phyloP scores from a whole-genome alignment of 2,888 invertebrate genomes.

The Labia minor region DNA sequence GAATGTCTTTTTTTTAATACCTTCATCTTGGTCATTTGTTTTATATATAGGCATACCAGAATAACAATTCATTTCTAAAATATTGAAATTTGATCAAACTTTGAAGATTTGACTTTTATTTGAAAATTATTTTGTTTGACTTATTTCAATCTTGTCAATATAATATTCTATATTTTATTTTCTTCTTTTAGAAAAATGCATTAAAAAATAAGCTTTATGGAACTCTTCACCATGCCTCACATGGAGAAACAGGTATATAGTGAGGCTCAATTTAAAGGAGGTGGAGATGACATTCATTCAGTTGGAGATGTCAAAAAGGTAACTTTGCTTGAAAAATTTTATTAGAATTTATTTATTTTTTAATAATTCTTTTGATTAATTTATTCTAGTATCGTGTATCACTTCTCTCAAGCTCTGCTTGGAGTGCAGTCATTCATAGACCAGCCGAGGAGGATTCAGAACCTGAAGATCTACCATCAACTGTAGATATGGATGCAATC shows the following conservation, averaged over 20 bases:
- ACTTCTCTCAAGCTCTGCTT: constrained; percentile 31
- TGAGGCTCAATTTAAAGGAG: constrained; percentile 26
- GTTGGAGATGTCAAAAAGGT: constrained; percentile 27
- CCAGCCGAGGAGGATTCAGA: constrained; percentile 43
- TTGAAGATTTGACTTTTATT: too few relatives aligned
- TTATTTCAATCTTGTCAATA: too few relatives aligned
- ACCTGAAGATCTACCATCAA: constrained; percentile 51
- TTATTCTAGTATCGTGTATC: constrained; percentile 23
- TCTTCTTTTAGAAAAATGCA: constrained; percentile 23
- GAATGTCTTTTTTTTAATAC: too few relatives aligned
- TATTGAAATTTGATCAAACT: too few relatives aligned
- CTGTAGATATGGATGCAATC: constrained; percentile 55
- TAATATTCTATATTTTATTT: constrained; percentile 4
- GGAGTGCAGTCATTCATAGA: constrained; percentile 34
- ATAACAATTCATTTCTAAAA: too few relatives aligned
- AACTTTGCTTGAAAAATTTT: background rate
- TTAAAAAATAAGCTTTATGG: constrained; percentile 29
- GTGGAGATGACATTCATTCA: constrained; percentile 24
- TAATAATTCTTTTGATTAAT: background rate
- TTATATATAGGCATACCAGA: too few relatives aligned
- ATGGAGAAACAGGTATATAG: constrained; percentile 29
- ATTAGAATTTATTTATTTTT: background rate
- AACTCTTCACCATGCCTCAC: constrained; percentile 32
- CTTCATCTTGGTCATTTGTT: too few relatives aligned
- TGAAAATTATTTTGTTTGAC: too few relatives aligned